Evolutionary conservation across 2,888 invertebrate species (phyloP).

Genomic region (Piscicola geometra): DNA sequence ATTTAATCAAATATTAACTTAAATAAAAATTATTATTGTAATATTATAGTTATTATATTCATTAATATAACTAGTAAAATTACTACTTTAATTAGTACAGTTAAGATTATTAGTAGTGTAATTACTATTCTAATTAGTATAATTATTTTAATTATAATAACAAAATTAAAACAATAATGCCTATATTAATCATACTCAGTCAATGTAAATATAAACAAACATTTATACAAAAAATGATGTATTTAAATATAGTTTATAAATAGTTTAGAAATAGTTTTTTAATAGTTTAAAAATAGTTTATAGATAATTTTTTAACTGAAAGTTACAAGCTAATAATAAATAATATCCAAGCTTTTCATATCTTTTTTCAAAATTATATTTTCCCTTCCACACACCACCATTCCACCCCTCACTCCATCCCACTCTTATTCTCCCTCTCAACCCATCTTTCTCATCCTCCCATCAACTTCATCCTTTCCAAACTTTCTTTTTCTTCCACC

Average conservation of each 20-base stretch:
- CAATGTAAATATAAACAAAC: too few species aligned
- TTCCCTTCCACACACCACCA: not conserved
- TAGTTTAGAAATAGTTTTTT: too few species aligned
- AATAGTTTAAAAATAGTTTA: not conserved
- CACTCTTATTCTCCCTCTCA: not conserved
- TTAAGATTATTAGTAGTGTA: not conserved
- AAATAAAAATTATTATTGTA: too few species aligned
- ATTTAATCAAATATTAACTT: too few species aligned
- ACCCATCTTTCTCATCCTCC: too few species aligned
- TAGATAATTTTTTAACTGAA: not conserved
- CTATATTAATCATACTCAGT: not conserved
- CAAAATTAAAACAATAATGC: not conserved
- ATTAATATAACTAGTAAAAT: not conserved
- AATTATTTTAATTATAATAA: not conserved
- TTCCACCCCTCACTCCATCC: not conserved
- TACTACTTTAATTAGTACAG: not conserved
- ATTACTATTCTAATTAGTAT: conserved; percentile 5
- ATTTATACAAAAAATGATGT: too few species aligned
- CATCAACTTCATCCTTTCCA: too few species aligned
- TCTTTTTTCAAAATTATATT: too few species aligned
- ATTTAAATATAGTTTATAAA: too few species aligned
- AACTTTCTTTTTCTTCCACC: too few species aligned
- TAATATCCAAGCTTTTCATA: too few species aligned
- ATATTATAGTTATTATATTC: not conserved
- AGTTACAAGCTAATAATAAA: too few species aligned